A percentile compares a stretch with the other conserved stretches of the same genome.
Evolutionary conservation across 2,113 vertebrate species (phyloP).

Genomic region (Empidonax alnorum): DNA sequence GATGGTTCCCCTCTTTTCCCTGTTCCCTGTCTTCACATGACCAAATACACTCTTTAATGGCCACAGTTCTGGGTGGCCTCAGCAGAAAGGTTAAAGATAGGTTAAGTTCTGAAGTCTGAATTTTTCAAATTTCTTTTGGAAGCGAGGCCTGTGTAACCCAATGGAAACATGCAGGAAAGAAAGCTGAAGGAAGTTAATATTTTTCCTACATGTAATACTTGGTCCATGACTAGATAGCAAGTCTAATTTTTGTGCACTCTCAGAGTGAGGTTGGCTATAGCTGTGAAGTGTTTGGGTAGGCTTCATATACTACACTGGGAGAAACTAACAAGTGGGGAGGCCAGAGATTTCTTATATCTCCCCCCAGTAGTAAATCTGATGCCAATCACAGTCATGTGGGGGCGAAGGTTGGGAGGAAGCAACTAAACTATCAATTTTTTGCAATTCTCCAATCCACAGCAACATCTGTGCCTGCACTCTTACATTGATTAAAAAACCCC

Average conservation of each 20-base stretch:
- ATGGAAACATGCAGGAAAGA: neutral
- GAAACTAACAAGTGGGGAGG: neutral
- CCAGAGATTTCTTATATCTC: neutral
- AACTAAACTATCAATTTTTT: neutral
- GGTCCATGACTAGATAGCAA: neutral
- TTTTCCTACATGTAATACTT: neutral
- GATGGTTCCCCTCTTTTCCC: neutral
- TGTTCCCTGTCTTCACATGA: neutral
- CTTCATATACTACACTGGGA: neutral
- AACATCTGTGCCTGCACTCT: neutral
- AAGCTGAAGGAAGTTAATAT: neutral
- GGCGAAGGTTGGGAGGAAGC: neutral
- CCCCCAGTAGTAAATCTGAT: neutral
- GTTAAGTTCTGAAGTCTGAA: neutral
- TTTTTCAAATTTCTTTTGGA: neutral
- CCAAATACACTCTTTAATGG: neutral
- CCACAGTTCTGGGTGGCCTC: neutral
- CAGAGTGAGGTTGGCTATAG: neutral
- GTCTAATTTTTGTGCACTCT: neutral
- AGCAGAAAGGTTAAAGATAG: neutral
- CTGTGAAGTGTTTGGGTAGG: neutral
- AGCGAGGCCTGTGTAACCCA: neutral
- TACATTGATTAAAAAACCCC: fast-evolving
- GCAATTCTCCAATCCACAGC: neutral
- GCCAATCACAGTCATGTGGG: neutral